phyloP scores from a whole-genome alignment of 2,797 vertebrate genomes.

The Chrosomus eos region DNA sequence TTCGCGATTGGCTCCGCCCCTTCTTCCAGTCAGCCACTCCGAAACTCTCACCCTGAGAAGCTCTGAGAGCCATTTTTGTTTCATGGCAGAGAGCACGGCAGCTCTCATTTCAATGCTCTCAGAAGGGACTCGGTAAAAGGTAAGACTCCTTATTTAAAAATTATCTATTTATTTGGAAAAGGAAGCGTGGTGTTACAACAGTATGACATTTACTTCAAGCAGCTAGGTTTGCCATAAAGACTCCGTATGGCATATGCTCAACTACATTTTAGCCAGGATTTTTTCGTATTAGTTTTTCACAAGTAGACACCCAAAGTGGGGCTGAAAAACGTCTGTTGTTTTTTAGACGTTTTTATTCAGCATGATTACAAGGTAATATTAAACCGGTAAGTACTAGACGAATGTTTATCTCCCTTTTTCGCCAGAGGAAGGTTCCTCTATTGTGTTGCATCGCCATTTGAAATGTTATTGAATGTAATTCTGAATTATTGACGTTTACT shows the following conservation, averaged over 20 bases:
- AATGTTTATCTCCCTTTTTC: conserved; percentile 15
- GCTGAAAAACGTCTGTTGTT: conserved; percentile 15
- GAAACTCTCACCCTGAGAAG: conserved; percentile 36
- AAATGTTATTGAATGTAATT: conserved; percentile 25
- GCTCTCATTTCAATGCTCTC: conserved; percentile 44
- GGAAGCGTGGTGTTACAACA: not conserved
- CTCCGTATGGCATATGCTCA: not conserved
- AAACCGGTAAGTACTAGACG: not conserved
- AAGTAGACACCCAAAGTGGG: conserved; percentile 38
- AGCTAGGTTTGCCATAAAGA: not conserved
- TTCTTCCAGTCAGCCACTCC: conserved; percentile 41
- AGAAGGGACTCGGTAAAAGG: conserved; percentile 46
- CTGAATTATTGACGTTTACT: conserved; percentile 3
- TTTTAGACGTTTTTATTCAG: not conserved
- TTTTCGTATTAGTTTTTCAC: conserved; percentile 34
- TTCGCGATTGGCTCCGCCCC: conserved; percentile 35
- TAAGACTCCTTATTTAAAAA: conserved; percentile 32
- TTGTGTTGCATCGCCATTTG: conserved; percentile 45
- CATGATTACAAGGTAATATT: too few species aligned
- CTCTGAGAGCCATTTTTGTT: conserved; percentile 63
- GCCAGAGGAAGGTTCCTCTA: conserved; percentile 27
- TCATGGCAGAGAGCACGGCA: conserved; percentile 50
- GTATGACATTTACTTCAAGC: not conserved
- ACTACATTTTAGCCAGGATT: conserved; percentile 35
- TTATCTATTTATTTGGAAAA: not conserved